Evolutionary conservation across 2,113 vertebrate species (phyloP).

Genomic region (Salvelinus fontinalis): DNA sequence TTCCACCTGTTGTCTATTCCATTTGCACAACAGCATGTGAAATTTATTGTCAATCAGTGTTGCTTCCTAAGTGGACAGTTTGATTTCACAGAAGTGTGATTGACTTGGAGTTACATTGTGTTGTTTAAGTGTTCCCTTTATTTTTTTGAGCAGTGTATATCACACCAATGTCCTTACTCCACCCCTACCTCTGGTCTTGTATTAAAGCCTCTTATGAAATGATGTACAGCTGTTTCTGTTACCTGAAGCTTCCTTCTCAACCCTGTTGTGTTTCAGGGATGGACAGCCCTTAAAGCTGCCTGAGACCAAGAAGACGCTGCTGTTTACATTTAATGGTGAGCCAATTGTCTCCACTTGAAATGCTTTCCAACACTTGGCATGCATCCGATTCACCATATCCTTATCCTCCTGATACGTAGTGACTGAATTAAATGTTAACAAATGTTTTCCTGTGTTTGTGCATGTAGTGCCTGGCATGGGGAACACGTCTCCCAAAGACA

Average conservation of each 20-base stretch:
- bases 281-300: conserved; percentile 98
- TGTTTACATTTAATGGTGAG: conserved; percentile 99
- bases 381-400: too few relatives aligned
- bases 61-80: too few relatives aligned
- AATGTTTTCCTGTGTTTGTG: not conserved
- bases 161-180: not conserved
- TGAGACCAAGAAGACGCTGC: conserved; percentile 95
- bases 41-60: too few relatives aligned
- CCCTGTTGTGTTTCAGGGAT: conserved; percentile 79
- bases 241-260: not conserved
- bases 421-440: not conserved
- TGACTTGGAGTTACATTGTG: too few relatives aligned
- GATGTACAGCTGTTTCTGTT: not conserved
- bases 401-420: not conserved
- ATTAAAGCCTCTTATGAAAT: not conserved
- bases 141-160: too few relatives aligned
- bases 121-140: too few relatives aligned
- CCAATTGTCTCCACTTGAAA: not conserved
- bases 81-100: too few relatives aligned
- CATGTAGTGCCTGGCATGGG: conserved; percentile 93
- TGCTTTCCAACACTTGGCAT: conserved; percentile 3
- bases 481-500: conserved; percentile 98
- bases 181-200: not conserved
- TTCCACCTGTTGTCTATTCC: too few relatives aligned
- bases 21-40: too few relatives aligned